Percentiles rank a stretch among this genome's conserved stretches.
These are phyloP conservation scores for Galemys pyrenaicus DNA, from an alignment of 2,113 vertebrate genomes.

Conservation along the genomic window DNA sequence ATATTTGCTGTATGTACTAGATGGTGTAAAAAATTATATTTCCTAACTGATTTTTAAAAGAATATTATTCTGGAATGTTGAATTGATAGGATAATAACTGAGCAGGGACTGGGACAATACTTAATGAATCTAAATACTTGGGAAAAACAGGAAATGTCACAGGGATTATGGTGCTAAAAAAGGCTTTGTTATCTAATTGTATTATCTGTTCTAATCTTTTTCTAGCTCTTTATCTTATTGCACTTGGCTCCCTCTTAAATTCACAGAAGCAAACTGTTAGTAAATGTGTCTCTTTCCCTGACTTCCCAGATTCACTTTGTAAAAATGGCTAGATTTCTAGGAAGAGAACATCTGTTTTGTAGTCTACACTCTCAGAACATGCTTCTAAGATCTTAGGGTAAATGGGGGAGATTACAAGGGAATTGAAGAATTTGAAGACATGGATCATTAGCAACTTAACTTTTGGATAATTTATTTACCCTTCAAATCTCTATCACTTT, in stretches of 20 bases:
- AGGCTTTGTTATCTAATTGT: neutral
- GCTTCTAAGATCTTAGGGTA: constrained; percentile 31
- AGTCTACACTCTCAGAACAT: neutral
- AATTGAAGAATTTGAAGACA: neutral
- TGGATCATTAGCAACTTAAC: neutral
- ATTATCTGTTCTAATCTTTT: constrained; percentile 19
- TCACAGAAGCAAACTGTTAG: constrained; percentile 38
- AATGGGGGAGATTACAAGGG: neutral
- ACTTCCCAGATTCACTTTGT: constrained; percentile 55
- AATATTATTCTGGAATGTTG: neutral
- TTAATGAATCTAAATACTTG: neutral
- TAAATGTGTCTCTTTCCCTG: constrained; percentile 22
- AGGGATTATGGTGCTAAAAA: neutral
- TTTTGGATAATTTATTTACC: constrained; percentile 31
- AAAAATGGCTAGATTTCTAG: constrained; percentile 60
- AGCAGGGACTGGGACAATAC: neutral
- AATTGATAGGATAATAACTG: neutral
- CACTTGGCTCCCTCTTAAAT: neutral
- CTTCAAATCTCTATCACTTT: neutral
- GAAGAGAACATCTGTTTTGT: constrained; percentile 42
- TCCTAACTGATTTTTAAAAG: neutral
- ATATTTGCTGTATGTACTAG: neutral
- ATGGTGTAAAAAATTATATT: neutral
- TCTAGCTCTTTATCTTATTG: constrained; percentile 33
- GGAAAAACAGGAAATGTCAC: neutral